phyloP scores from a whole-genome alignment of 2,797 vertebrate genomes.

The Otolemur crassicaudatus region DNA sequence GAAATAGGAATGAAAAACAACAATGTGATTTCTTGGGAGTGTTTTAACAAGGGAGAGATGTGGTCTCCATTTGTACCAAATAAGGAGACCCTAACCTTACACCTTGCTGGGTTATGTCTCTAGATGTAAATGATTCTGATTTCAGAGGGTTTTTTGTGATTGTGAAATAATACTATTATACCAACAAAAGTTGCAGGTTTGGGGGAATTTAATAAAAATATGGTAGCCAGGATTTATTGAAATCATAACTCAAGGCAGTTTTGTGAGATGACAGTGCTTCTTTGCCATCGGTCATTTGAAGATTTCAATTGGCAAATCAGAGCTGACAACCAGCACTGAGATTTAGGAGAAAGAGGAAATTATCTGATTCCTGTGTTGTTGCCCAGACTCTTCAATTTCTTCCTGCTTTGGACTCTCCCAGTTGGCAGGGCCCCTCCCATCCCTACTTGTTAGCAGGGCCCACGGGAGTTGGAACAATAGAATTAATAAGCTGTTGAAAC shows the following conservation, averaged over 20 bases:
- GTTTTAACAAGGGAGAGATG: not conserved
- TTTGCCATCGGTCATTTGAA: not conserved
- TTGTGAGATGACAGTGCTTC: not conserved
- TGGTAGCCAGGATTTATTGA: not conserved
- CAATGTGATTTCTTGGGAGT: not conserved
- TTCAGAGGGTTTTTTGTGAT: not conserved
- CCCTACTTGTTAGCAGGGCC: not conserved
- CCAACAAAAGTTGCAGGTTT: not conserved
- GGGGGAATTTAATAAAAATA: not conserved
- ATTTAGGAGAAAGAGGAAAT: not conserved
- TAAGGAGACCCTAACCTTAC: not conserved
- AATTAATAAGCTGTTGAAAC: fast-evolving
- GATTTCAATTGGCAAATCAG: not conserved
- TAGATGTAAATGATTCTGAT: not conserved
- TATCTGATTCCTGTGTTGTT: not conserved
- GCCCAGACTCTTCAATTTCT: not conserved
- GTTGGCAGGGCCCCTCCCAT: too few species aligned
- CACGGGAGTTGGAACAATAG: not conserved
- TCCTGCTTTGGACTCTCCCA: too few species aligned
- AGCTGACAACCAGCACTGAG: not conserved
- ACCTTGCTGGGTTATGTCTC: not conserved
- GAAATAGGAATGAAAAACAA: not conserved
- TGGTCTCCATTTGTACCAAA: not conserved
- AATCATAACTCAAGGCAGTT: not conserved
- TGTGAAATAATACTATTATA: not conserved